Evolutionary conservation across 2,888 invertebrate genomes (phyloP), one percentile per base, ranked within the genome.

Genomic region (Mesorhabditis sp.): DNA sequence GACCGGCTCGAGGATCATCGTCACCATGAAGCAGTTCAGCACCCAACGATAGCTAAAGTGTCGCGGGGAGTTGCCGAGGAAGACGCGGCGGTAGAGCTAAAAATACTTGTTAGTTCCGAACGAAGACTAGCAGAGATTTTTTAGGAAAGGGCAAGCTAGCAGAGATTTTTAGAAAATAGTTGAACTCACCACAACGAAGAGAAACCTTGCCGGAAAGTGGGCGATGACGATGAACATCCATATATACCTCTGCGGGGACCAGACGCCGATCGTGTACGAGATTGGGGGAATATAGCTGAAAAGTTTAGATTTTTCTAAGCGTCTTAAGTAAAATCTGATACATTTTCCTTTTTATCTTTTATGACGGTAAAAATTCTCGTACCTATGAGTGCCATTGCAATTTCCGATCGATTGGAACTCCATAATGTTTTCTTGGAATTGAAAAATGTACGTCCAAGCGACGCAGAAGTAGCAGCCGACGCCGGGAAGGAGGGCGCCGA

Each of bases 391-490:
- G 13, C 28, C n/a, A 7, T 15, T 13, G 43, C 65, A 65, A 28
- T 28, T 28, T 15, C 42, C 65, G 65, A 42, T 65, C 6, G 15
- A 10, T 7, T 28, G 15, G 3, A 65, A 65, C 6, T 65, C 43
- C 65, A 5, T 41, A 7, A 65, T n/a, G 15, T n/a, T 13, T 13
- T 65, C 41, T n/a, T 84, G 79, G 43, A 80, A 74, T 72, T 83
- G 83, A 66, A 83, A 83, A 3, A 84, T 45, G 66, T 82, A 83
- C 0, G 82, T 83, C 70, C 82, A 83, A 62, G 77, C 75, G 65
- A 83, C 79, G 68, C 81, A 81, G 58, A 80, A 75, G 64, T 84
- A 84, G 67, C 84, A 85, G 28, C 84, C 84, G 13, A 82, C 66
- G 28, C 84, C 84, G 10, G 84, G 84, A 44, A 84, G 69, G 5